These are phyloP conservation scores for Tridacna gigas DNA, from an alignment of 2,888 invertebrate genomes.

Conservation along the genomic window DNA sequence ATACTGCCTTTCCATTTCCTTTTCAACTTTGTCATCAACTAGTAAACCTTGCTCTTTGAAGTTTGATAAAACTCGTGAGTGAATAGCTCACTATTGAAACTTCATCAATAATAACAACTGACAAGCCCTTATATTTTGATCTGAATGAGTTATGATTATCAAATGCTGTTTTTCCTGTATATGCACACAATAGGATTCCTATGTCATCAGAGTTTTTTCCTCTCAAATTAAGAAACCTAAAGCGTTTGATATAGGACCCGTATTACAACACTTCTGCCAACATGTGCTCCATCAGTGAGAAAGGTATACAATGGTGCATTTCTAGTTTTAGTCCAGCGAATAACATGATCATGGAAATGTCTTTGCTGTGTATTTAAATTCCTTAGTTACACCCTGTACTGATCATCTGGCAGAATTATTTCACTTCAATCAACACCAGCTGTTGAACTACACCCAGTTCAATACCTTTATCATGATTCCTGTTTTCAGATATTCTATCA, in stretches of 20 bases:
- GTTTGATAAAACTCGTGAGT: too few species aligned
- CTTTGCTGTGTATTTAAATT: conserved; percentile 55
- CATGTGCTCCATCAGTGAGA: conserved; percentile 60
- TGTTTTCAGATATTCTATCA: too few species aligned
- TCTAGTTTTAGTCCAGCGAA: conserved; percentile 51
- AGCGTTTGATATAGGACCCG: conserved; percentile 57
- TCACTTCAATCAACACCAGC: conserved; percentile 31
- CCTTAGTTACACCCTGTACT: conserved; percentile 56
- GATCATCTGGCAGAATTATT: too few species aligned
- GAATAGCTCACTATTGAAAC: too few species aligned
- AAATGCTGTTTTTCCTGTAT: conserved; percentile 31
- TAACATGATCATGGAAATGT: conserved; percentile 55
- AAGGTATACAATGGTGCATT: conserved; percentile 59
- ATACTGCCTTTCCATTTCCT: not conserved
- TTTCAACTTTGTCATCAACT: not conserved
- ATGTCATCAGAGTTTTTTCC: conserved; percentile 59
- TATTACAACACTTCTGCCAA: conserved; percentile 62
- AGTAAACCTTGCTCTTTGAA: conserved; percentile 19
- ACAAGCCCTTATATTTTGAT: too few species aligned
- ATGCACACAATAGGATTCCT: conserved; percentile 56
- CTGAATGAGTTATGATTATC: too few species aligned
- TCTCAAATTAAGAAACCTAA: conserved; percentile 41
- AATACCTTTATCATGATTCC: not conserved
- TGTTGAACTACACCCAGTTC: conserved; percentile 5
- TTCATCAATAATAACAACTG: too few species aligned